Evolutionary conservation across 64 coral and sea anemone genomes (phyloP).

Genomic region (Acropora yongei): DNA sequence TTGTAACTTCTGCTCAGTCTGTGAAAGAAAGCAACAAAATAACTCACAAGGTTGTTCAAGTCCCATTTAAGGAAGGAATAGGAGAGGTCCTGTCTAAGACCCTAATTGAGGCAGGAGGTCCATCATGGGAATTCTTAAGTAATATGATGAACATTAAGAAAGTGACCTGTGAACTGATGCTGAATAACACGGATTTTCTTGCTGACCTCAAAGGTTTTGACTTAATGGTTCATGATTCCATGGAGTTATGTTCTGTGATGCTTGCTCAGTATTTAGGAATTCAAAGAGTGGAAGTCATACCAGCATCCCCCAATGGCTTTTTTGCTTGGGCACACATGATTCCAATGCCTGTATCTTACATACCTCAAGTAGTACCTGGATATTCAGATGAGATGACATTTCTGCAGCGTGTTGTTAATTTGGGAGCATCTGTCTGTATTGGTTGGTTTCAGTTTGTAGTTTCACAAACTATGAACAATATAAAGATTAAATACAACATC

Average conservation of each 20-base stretch:
- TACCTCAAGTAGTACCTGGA: not conserved
- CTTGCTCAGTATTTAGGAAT: constrained; percentile 26
- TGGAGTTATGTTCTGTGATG: constrained; percentile 24
- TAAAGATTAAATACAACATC: constrained; percentile 63
- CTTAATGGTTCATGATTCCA: constrained; percentile 36
- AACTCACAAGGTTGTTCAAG: no score
- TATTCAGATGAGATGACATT: constrained; percentile 65
- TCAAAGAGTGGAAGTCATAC: constrained; percentile 22
- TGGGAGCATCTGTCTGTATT: not conserved
- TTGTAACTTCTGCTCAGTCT: no score
- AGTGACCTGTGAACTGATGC: constrained; percentile 14
- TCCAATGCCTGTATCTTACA: constrained; percentile 39
- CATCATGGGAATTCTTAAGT: no score
- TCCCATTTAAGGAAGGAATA: no score
- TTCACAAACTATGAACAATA: not conserved
- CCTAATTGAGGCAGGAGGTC: no score
- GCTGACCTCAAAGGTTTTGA: constrained; percentile 46
- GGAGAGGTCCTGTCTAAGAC: no score
- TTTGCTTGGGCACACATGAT: not conserved
- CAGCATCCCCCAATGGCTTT: not conserved
- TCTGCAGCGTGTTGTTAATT: constrained; percentile 56
- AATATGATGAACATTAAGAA: no score
- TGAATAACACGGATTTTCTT: constrained; percentile 33
- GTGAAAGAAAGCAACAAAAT: no score
- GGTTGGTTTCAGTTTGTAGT: not conserved